Percentiles rank a stretch among this genome's conserved stretches.
These are phyloP conservation scores for Spea multiplicata DNA, from an alignment of 2,113 vertebrate genomes.

Conservation along the genomic window DNA sequence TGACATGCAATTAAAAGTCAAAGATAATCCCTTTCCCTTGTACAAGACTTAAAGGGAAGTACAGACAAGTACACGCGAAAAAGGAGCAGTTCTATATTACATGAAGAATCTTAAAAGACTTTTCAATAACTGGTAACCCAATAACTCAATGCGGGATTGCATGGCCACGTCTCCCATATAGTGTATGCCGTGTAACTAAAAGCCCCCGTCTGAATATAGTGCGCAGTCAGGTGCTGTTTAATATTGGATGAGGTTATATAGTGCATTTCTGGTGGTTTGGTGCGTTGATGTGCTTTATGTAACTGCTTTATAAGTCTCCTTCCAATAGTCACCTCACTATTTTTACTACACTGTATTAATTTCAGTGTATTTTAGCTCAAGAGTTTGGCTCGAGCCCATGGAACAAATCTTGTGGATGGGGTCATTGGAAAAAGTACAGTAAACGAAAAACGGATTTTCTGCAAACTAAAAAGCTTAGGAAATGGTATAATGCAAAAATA, in stretches of 20 bases:
- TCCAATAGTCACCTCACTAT: conserved; percentile 2
- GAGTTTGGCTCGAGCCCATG: not conserved
- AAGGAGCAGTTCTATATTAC: too few species aligned
- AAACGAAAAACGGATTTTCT: not conserved
- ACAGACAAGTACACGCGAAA: too few species aligned
- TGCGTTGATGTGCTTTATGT: not conserved
- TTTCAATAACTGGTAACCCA: too few species aligned
- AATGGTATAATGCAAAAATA: not conserved
- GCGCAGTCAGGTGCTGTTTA: not conserved
- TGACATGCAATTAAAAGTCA: too few species aligned
- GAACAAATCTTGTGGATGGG: not conserved
- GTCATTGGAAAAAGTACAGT: not conserved
- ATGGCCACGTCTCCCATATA: not conserved
- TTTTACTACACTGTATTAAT: conserved; percentile 6
- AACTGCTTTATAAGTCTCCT: not conserved
- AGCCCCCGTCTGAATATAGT: not conserved
- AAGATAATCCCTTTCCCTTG: too few species aligned
- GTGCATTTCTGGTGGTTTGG: not conserved
- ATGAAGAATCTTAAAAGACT: too few species aligned
- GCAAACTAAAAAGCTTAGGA: not conserved
- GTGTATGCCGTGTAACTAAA: not conserved
- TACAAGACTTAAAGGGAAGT: too few species aligned
- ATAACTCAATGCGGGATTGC: not conserved
- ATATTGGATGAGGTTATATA: not conserved
- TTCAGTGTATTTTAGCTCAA: conserved; percentile 2